These are phyloP conservation scores for Heterocephalus glaber DNA, from an alignment of 2,113 vertebrate species.

Conservation along the genomic window DNA sequence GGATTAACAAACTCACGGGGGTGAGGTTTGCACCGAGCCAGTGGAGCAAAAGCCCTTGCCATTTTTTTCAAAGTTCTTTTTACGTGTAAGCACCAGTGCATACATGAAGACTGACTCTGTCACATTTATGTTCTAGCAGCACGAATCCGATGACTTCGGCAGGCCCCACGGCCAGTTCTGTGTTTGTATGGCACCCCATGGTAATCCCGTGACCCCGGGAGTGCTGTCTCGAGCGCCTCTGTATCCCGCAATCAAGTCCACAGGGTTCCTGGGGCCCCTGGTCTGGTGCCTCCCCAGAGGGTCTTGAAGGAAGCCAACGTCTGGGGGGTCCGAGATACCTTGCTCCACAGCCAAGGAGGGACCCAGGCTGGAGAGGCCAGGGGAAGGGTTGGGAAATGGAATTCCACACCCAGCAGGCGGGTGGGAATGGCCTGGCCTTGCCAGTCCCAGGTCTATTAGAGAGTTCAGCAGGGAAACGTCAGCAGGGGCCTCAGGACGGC, in stretches of 20 bases:
- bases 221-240: background rate
- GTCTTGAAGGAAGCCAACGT: conserved; percentile 48
- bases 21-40: background rate
- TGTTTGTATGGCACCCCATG: background rate
- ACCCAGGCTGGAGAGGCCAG: background rate
- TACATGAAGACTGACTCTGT: background rate
- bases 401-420: background rate
- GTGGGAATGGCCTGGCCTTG: background rate
- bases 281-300: background rate
- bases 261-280: background rate
- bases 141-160: background rate
- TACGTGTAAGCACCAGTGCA: background rate
- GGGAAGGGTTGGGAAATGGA: background rate
- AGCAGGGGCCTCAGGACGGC: background rate
- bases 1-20: background rate
- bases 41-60: background rate
- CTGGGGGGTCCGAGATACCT: conserved; percentile 51
- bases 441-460: background rate
- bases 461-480: background rate
- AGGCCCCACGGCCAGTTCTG: background rate
- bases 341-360: background rate
- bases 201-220: background rate
- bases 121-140: background rate
- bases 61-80: too few species aligned
- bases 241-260: background rate